Conservation (phyloP, 2,797 vertebrate genomes). For the Aldrovandia affinis region DNA sequence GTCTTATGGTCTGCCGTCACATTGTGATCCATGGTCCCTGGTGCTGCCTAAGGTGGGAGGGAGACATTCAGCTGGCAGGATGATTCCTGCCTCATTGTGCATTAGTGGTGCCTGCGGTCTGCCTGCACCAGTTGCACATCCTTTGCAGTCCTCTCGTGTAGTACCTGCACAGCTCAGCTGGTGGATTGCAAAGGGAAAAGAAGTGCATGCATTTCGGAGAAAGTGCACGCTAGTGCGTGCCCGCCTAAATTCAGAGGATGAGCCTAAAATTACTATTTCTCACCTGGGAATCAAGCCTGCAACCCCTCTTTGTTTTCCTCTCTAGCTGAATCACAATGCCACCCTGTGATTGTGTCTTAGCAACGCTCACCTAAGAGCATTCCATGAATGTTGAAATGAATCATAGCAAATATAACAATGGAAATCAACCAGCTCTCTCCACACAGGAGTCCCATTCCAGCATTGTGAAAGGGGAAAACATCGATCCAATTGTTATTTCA, state of each 20-base stretch:
- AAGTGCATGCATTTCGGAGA: neutral
- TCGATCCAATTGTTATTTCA: neutral
- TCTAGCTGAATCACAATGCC: neutral
- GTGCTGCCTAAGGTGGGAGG: no score
- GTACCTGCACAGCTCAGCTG: no score
- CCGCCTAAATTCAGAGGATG: neutral
- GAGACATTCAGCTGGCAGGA: no score
- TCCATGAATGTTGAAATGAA: neutral
- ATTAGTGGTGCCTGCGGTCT: no score
- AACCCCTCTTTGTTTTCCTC: neutral
- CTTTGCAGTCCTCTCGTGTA: no score
- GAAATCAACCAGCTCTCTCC: neutral
- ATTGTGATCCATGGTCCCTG: no score
- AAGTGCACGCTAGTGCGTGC: neutral
- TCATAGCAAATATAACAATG: neutral
- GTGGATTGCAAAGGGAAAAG: neutral
- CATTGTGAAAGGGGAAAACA: neutral
- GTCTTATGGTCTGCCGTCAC: neutral
- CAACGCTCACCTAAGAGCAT: neutral
- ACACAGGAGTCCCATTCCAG: neutral
- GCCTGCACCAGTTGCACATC: no score
- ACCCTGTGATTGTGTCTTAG: neutral
- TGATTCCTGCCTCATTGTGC: no score
- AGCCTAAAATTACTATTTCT: neutral
- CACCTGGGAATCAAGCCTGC: neutral